Conservation (phyloP, 2,888 invertebrate genomes). For the Acrobeloides nanus region DNA sequence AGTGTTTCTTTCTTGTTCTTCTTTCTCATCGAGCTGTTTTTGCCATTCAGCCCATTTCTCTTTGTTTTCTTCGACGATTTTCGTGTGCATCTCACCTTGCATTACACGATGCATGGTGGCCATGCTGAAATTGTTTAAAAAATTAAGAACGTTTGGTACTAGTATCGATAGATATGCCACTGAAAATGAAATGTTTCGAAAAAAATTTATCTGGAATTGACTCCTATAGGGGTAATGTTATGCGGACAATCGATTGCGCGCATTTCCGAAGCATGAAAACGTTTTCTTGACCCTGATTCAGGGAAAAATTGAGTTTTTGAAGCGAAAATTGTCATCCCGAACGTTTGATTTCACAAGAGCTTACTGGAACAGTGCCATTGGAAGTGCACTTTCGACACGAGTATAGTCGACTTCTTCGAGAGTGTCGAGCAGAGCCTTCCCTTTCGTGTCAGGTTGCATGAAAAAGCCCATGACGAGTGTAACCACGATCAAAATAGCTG, state of each 20-base stretch:
- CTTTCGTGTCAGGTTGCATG: conserved; percentile 44
- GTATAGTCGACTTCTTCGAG: conserved; percentile 44
- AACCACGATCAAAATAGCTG: conserved; percentile 33
- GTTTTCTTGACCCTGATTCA: too few relatives aligned
- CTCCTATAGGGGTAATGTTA: too few relatives aligned
- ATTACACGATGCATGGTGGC: conserved; percentile 42
- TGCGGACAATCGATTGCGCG: too few relatives aligned
- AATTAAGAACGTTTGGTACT: too few relatives aligned
- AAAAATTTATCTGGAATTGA: too few relatives aligned
- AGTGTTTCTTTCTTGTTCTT: conserved; percentile 3
- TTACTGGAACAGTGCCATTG: conserved; percentile 38
- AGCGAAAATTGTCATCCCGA: background rate
- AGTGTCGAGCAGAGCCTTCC: conserved; percentile 43
- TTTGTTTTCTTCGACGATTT: conserved; percentile 21
- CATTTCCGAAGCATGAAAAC: too few relatives aligned
- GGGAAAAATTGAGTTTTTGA: background rate
- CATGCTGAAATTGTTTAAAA: conserved; percentile 31
- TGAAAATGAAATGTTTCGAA: too few relatives aligned
- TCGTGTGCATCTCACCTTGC: conserved; percentile 33
- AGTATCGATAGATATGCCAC: too few relatives aligned
- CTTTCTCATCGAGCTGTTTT: conserved; percentile 13
- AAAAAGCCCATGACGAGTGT: conserved; percentile 40
- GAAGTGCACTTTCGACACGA: conserved; percentile 37
- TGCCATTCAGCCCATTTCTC: conserved; percentile 23
- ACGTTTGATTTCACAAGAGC: background rate